Base-by-base conservation (phyloP, 2,888 invertebrate genomes). In the Nebria brevicollis region DNA sequence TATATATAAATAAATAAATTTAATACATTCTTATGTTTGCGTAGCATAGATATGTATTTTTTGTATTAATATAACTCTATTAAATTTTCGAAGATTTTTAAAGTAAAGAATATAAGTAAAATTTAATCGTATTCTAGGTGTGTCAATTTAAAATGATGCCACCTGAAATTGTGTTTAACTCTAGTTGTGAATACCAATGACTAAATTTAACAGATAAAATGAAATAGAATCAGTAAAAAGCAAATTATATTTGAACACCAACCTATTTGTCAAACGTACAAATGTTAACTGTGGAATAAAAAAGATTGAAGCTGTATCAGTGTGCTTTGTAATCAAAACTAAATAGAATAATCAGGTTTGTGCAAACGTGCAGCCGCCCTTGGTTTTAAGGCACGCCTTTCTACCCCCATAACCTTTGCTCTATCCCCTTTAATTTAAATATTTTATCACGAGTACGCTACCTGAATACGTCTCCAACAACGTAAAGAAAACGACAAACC, bases 401-500 rank as follows among this genome's bases (percentile, higher is more conserved):
- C 54, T 8, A 11, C 8, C 54, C 54, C 54, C 54, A 54, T 54
- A 54, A 78, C 78, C 77, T 77, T 64, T 72, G 77, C 77, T 78
- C 78, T 25, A 78, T 78, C 78, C 78, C 78, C 78, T 78, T 78
- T 78, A 78, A 78, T 78, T 78, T 78, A 78, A 78, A 78, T 78
- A 78, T 78, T 78, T 78, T 78, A 78, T 74, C 78, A 72, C 74
- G 54, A 15, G 78, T 78, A 78, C 78, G 78, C 74, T 73, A 78
- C 78, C 78, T 78, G 78, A 78, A 78, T 78, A 78, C 73, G 73
- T 74, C 73, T 78, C 73, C 78, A 66, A 78, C 41, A 66, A 66
- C 74, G 66, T 73, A 74, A 78, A 78, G 78, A 78, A 78, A 73
- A 78, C 66, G 78, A 74, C 74, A 78, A 78, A 78, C 74, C 78